Evolutionary conservation across 2,797 vertebrate species (phyloP), one percentile per base, ranked within the genome.

Genomic region (Acanthurus leucopareius): DNA sequence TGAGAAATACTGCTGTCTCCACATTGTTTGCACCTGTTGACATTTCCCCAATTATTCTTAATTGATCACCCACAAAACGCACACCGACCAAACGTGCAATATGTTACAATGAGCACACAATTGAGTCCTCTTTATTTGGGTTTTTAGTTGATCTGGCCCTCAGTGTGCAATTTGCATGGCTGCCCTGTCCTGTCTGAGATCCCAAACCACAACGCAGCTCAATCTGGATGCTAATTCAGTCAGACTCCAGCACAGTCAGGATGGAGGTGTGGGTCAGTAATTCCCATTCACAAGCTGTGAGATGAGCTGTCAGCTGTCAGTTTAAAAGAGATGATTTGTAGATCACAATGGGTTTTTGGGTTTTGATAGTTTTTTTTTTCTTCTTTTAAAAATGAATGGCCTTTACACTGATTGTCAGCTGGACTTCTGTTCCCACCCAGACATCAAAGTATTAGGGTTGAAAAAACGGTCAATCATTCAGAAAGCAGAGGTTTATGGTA

Each of bases 141-240:
- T 47, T 47, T 11, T 47, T 15, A 35, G 32, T 35, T 35, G 32
- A 35, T 35, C 32, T 35, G 32, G 32, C 32, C 32, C 32, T 35
- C 79, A 63, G 22, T 60, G 72, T 79, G 87, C 73, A 61, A 51
- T 70, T 51, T 47, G 74, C 10, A 7, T 77, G 76, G 73, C 70
- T 44, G 51, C 19, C 42, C 1, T 32, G 48, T 68, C 69, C 54
- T 73, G 52, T 70, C 60, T 11, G 48, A 79, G 75, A 70, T 64
- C 67, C 67, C 20, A 7, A 51, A 20, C 57, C 13, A 6, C 74
- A 10, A 70, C 71, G 28, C 79, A 48, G 75, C 75, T 75, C 73
- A 42, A 57, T 77, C 66, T 66, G 83, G 83, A 82, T 75, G 85
- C 79, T 76, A 84, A 91, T 90, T 72, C 5, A 57, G 80, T 61